Evolutionary conservation across 2,888 invertebrate genomes (phyloP), one percentile per base, ranked within the genome.

Genomic region (Frankliniella fusca): DNA sequence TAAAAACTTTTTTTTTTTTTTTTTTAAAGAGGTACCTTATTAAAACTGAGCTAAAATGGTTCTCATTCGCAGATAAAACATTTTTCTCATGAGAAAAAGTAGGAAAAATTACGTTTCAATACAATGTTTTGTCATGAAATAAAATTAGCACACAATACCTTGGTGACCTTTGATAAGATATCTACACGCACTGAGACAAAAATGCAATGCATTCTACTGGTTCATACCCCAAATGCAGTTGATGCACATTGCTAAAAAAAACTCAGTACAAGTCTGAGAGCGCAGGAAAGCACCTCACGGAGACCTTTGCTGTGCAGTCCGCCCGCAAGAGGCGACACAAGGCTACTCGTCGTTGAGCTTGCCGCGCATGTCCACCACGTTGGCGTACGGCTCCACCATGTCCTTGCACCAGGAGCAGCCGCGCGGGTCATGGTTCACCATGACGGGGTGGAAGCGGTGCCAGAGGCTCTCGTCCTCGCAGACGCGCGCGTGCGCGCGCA

Each of bases 401-500:
- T 23, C 8, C 23, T 27, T 23, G 70, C 70, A 76, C 70, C 70
- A 76, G 70, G 27, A 3, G 27, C 70, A 76, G 23, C 27, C 9
- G 27, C 10, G 1, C 7, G 70, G 70, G 23, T 5, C 10, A 27
- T 76, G 70, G 70, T 23, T 76, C 23, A 23, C 27, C 70, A 76
- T 23, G 23, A 76, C 70, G 23, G 70, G 70, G 70, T 76, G 27
- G 23, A 76, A 23, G 27, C 70, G 70, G 70, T 76, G 70, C 70
- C 70, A 76, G 70, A 23, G 70, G 70, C 70, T 76, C 70, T 76
- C 70, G 70, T 76, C 70, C 23, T 12, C 12, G 70, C 70, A 76
- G 27, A 76, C 70, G 27, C 12, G 23, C 70, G 23, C 12, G 70
- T 76, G 70, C 23, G 23, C n/a, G 70, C 70, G 70, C 70, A 76